Percentiles rank a stretch among this genome's conserved stretches.
Evolutionary conservation across 2,797 vertebrate genomes (phyloP).

Genomic region (Enteromius thamalakanensis): DNA sequence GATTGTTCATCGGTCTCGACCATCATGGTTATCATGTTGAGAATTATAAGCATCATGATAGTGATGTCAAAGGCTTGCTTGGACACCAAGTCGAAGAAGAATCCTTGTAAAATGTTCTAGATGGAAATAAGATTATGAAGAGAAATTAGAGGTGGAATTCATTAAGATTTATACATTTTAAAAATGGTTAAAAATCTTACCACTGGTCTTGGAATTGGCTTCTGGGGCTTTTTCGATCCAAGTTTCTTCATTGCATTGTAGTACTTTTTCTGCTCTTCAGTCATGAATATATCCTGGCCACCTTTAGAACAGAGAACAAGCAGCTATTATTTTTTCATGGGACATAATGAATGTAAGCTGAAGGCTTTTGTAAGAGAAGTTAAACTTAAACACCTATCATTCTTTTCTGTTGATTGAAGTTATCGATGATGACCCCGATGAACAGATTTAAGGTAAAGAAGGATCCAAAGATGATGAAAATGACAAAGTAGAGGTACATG

Average conservation of each 20-base stretch:
- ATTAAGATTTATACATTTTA: background rate
- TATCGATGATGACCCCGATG: constrained; percentile 99
- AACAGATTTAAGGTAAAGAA: constrained; percentile 99
- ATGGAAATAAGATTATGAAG: constrained; percentile 9
- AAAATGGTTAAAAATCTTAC: constrained; percentile 68
- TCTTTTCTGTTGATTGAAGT: constrained; percentile 99
- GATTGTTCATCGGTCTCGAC: constrained; percentile 97
- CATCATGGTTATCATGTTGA: constrained; percentile 99
- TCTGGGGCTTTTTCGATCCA: constrained; percentile 97
- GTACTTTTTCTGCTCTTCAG: constrained; percentile 98
- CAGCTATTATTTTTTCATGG: background rate
- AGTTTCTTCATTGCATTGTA: constrained; percentile 99
- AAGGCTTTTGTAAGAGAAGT: background rate
- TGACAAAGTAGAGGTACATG: constrained; percentile 97
- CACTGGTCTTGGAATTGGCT: constrained; percentile 94
- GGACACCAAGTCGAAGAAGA: constrained; percentile 94
- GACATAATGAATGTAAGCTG: background rate
- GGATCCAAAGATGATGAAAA: constrained; percentile 99
- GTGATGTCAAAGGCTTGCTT: constrained; percentile 98
- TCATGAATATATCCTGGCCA: constrained; percentile 99
- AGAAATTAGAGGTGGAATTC: background rate
- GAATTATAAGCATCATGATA: constrained; percentile 98
- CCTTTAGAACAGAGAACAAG: constrained; percentile 75
- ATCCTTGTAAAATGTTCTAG: constrained; percentile 84
- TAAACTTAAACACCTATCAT: constrained; percentile 87